Evolutionary conservation across 1,140 invertebrate genomes (phyloP).

Genomic region (Phocides pigmalion): DNA sequence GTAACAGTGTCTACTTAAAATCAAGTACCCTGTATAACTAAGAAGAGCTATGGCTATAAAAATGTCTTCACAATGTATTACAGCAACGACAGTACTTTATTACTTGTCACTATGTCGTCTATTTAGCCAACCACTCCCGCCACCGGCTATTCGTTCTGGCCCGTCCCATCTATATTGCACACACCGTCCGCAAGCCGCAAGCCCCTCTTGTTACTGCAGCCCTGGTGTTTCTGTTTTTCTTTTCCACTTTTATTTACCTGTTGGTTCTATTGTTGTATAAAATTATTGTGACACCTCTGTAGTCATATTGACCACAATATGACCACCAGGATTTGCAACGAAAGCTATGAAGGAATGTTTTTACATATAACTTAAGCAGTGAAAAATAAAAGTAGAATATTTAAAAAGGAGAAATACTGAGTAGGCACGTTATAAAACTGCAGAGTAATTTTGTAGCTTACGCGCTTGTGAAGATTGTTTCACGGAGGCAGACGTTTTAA

Average conservation of each 20-base stretch:
- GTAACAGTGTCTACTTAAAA: no score
- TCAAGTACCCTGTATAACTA: no score
- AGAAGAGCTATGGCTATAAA: no score
- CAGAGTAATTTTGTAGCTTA: conserved; percentile 28
- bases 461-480: conserved; percentile 25
- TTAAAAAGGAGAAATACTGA: conserved; percentile 11
- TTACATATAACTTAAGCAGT: no score
- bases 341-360: no score
- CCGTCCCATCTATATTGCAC: conserved; percentile 1
- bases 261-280: not conserved
- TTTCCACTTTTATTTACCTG: conserved; percentile 1
- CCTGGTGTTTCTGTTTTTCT: not conserved
- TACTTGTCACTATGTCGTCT: not conserved
- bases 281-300: not conserved
- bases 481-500: conserved; percentile 42
- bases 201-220: not conserved
- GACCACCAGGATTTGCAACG: no score
- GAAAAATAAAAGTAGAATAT: conserved; percentile 10
- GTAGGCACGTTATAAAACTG: conserved; percentile 24
- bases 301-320: not conserved
- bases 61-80: not conserved
- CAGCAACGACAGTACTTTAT: not conserved
- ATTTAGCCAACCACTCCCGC: conserved; percentile 1
- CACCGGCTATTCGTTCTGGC: conserved; percentile 2
- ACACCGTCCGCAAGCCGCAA: not conserved